Percentiles rank a stretch among this genome's conserved stretches.
These are phyloP conservation scores for cat (Felis catus) DNA, from an alignment of 2,113 vertebrate genomes.

Conservation along the genomic window DNA sequence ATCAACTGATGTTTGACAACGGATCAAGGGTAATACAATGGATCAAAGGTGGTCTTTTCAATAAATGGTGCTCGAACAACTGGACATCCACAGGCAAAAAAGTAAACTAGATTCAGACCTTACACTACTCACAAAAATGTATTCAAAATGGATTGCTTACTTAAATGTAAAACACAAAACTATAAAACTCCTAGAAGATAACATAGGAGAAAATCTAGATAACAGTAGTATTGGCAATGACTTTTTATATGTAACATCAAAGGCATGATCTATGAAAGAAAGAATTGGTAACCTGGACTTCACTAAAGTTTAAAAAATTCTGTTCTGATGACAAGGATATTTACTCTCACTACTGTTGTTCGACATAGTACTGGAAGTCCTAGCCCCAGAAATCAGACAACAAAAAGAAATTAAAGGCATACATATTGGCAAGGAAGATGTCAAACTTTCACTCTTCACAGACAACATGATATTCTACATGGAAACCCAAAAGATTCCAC, in stretches of 20 bases:
- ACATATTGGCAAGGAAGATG: too few species aligned
- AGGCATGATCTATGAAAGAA: not conserved
- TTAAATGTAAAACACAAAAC: not conserved
- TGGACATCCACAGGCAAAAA: not conserved
- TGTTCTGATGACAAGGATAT: not conserved
- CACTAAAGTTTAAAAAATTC: not conserved
- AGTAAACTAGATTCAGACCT: not conserved
- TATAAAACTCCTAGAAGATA: not conserved
- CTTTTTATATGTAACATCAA: not conserved
- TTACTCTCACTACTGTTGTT: too few species aligned
- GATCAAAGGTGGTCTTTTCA: not conserved
- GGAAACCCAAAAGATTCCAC: too few species aligned
- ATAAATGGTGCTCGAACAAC: not conserved
- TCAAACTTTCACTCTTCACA: too few species aligned
- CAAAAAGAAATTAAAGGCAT: too few species aligned
- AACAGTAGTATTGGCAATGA: not conserved
- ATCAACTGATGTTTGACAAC: not conserved
- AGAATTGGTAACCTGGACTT: not conserved
- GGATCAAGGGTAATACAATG: not conserved
- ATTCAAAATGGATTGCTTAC: not conserved
- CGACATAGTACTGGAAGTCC: too few species aligned
- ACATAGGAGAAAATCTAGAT: not conserved
- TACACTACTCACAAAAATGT: not conserved
- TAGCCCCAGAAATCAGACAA: too few species aligned
- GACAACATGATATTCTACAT: too few species aligned